Conservation (phyloP, 1,140 invertebrate genomes). For the Drosophila orosa region DNA sequence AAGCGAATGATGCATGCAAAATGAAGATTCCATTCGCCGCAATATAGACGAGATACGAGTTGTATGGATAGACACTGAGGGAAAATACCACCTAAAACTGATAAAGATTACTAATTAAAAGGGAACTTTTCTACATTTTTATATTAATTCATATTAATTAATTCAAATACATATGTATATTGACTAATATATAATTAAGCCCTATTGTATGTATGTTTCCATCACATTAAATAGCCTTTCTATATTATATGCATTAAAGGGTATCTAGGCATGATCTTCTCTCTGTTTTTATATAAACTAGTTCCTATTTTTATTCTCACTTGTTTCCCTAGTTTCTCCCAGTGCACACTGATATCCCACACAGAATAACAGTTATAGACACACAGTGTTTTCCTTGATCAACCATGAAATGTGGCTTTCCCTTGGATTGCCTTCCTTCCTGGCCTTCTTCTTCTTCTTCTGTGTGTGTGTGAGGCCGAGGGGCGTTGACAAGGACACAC, state of each 20-base stretch:
- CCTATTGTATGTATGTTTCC: too few relatives aligned
- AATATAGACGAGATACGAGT: not conserved
- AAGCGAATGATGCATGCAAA: slow-evolving; percentile 81
- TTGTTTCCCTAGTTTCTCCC: not conserved
- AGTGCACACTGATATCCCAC: slow-evolving; percentile 24
- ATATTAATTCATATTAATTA: too few relatives aligned
- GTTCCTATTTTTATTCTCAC: too few relatives aligned
- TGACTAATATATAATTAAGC: too few relatives aligned
- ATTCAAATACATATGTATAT: too few relatives aligned
- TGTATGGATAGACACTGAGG: not conserved
- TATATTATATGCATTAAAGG: too few relatives aligned
- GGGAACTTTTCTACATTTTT: too few relatives aligned
- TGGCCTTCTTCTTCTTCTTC: slow-evolving; percentile 7
- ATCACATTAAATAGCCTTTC: too few relatives aligned
- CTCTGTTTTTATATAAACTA: too few relatives aligned
- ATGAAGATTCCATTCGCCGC: slow-evolving; percentile 39
- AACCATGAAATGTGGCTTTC: slow-evolving; percentile 66
- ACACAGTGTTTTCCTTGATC: slow-evolving; percentile 24
- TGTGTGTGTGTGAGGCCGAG: slow-evolving; percentile 21
- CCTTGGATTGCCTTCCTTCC: slow-evolving; percentile 12
- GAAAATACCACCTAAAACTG: not conserved
- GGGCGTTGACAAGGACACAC: slow-evolving; percentile 65
- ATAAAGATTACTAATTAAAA: not conserved
- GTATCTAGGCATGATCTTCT: too few relatives aligned
- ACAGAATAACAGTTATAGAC: not conserved